Evolutionary conservation across 2,113 vertebrate species (phyloP), one percentile per base, ranked within the genome.

Genomic region (Eudyptes chrysolophus): DNA sequence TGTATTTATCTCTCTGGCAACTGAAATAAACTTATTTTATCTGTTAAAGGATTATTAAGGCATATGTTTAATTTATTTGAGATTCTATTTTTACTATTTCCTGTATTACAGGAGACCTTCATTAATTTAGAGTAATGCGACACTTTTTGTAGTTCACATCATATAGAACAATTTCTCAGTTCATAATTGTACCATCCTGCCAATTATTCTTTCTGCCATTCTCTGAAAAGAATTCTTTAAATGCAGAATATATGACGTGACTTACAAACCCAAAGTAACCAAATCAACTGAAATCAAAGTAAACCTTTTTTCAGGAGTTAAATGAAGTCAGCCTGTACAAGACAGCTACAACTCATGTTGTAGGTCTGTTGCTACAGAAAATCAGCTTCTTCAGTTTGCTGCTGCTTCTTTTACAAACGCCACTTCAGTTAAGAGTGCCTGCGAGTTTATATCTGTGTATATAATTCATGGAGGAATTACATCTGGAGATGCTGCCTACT

Each of bases 381-480:
- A 93, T 71, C 9, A 72, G 6, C 60, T 92, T 15, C 81, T 61
- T 94, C 42, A 52, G 15, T 58, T 95, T 90, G 32, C 62, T 95
- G 58, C 46, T 57, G 74, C 72, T 79, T 36, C 54, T 78, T 92
- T 93, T 84, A 88, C 71, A 92, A 72, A 86, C 84, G 44, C 84
- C 60, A 55, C 49, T 32, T 77, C 36, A 25, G 51, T 74, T 77
- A 65, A 79, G 54, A 85, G 52, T 72, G 70, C 65, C 87, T 87
- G 38, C 0, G 3, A 93, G 85, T 94, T 94, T 84, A 57, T 85
- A 76, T 86, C 79, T 84, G 55, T 94, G 90, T 95, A 44, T 96
- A 88, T 97, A 96, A 96, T 94, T 97, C 87, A 94, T 83, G 87
- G 84, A 93, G 74, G 78, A 87, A 93, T 95, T 90, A 51, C 87